A percentile compares a stretch with the other conserved stretches of the same genome.
These are phyloP conservation scores for Porites lobata DNA, from an alignment of 92 coral and sea anemone species.

Conservation along the genomic window DNA sequence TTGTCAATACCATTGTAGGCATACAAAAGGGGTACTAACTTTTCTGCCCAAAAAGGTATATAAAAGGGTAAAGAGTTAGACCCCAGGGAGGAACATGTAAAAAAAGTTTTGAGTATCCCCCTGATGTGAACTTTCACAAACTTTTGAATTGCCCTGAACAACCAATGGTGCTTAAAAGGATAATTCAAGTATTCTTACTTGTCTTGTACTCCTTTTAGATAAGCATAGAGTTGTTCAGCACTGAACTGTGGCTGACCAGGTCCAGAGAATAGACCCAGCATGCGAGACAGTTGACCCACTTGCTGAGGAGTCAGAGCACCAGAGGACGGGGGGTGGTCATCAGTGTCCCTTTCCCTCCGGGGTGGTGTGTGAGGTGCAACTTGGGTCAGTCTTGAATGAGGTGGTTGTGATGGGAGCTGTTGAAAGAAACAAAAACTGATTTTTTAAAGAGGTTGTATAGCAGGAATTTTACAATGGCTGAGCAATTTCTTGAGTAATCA, in stretches of 20 bases:
- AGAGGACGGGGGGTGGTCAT: conserved; percentile 55
- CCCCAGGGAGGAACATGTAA: too few species aligned
- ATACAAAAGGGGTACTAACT: too few species aligned
- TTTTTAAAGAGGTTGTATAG: not conserved
- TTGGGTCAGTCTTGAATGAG: conserved; percentile 33
- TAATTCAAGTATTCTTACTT: conserved; percentile 22
- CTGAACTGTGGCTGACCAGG: conserved; percentile 69
- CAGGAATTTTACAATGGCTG: not conserved
- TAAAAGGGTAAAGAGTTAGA: too few species aligned
- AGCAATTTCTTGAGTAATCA: too few species aligned
- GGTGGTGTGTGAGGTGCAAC: conserved; percentile 87
- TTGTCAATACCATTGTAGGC: too few species aligned
- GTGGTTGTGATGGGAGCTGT: conserved; percentile 26
- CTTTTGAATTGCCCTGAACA: too few species aligned
- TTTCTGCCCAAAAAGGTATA: too few species aligned
- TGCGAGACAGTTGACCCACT: conserved; percentile 73
- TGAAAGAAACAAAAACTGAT: not conserved
- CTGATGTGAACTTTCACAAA: too few species aligned
- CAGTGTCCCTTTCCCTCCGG: conserved; percentile 76
- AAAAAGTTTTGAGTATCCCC: too few species aligned
- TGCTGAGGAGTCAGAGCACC: conserved; percentile 82
- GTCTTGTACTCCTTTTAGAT: conserved; percentile 70
- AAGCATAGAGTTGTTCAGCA: conserved; percentile 71
- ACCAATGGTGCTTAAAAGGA: too few species aligned
- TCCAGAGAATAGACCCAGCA: conserved; percentile 68